phyloP scores from a whole-genome alignment of 1,140 invertebrate species.

The Chrysomallon squamiferum region DNA sequence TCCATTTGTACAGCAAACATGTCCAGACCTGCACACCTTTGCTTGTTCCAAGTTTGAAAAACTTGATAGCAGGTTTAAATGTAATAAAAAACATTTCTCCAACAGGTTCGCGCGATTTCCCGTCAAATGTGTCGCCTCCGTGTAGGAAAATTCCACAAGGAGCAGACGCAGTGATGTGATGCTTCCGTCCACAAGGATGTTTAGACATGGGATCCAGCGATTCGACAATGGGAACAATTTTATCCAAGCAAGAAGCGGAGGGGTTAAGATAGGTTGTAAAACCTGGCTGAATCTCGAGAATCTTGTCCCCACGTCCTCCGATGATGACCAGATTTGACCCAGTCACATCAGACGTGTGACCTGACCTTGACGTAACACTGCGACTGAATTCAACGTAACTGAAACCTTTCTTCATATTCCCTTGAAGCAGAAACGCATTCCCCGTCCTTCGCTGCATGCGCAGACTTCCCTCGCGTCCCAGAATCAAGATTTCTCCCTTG shows the following conservation, averaged over 20 bases:
- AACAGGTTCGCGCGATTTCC: constrained; percentile 47
- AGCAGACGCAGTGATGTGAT: constrained; percentile 42
- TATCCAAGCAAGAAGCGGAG: constrained; percentile 2
- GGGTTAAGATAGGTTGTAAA: constrained; percentile 15
- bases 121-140: constrained; percentile 62
- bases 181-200: constrained; percentile 51
- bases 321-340: constrained; percentile 44
- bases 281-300: constrained; percentile 41
- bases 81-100: constrained; percentile 53
- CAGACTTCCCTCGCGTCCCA: constrained; percentile 59
- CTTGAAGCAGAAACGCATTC: constrained; percentile 49
- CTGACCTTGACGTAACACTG: constrained; percentile 54
- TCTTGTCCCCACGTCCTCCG: constrained; percentile 55
- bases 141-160: constrained; percentile 47
- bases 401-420: constrained; percentile 37
- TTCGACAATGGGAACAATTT: constrained; percentile 11
- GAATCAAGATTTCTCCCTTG: constrained; percentile 49
- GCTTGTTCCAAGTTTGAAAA: constrained; percentile 44
- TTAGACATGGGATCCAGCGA: constrained; percentile 34
- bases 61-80: constrained; percentile 26
- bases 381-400: constrained; percentile 44
- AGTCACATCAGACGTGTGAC: constrained; percentile 48
- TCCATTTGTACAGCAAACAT: constrained; percentile 41
- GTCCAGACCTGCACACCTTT: constrained; percentile 45
- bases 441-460: constrained; percentile 53